Evolutionary conservation across 2,888 invertebrate genomes (phyloP).

Genomic region (Volucella bombylans): DNA sequence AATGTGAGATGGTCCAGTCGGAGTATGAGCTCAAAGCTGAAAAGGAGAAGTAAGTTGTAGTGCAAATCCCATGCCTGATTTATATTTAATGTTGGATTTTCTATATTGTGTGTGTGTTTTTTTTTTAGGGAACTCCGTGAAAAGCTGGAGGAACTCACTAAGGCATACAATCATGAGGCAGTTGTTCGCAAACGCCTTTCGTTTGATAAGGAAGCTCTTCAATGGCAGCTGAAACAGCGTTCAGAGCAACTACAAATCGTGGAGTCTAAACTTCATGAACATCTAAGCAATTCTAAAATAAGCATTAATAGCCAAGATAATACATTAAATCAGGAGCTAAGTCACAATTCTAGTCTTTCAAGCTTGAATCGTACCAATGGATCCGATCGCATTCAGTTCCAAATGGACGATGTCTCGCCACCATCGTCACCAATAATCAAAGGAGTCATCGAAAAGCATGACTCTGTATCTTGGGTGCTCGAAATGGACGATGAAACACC

Average conservation of each 20-base stretch:
- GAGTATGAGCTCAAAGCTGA: constrained; percentile 85
- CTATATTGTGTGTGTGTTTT: constrained; percentile 7
- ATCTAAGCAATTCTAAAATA: constrained; percentile 68
- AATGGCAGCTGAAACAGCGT: constrained; percentile 93
- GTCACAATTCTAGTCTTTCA: constrained; percentile 75
- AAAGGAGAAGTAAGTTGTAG: constrained; percentile 85
- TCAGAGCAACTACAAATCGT: constrained; percentile 85
- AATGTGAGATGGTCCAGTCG: constrained; percentile 91
- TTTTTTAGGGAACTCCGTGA: constrained; percentile 85
- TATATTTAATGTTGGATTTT: neutral
- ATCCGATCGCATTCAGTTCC: constrained; percentile 75
- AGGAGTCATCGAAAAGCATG: constrained; percentile 92
- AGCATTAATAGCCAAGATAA: constrained; percentile 72
- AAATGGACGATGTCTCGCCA: constrained; percentile 83
- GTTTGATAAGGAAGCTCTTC: constrained; percentile 93
- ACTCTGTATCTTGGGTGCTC: constrained; percentile 93
- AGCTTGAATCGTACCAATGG: constrained; percentile 74
- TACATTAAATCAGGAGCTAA: constrained; percentile 66
- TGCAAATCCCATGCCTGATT: neutral
- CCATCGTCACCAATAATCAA: constrained; percentile 90
- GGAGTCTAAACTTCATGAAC: constrained; percentile 79
- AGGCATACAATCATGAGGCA: constrained; percentile 89
- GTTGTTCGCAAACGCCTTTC: constrained; percentile 90
- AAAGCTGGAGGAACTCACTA: constrained; percentile 89
- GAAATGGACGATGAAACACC: constrained; percentile 90